These are phyloP conservation scores for Naja naja DNA, from an alignment of 2,113 vertebrate genomes.

Conservation along the genomic window DNA sequence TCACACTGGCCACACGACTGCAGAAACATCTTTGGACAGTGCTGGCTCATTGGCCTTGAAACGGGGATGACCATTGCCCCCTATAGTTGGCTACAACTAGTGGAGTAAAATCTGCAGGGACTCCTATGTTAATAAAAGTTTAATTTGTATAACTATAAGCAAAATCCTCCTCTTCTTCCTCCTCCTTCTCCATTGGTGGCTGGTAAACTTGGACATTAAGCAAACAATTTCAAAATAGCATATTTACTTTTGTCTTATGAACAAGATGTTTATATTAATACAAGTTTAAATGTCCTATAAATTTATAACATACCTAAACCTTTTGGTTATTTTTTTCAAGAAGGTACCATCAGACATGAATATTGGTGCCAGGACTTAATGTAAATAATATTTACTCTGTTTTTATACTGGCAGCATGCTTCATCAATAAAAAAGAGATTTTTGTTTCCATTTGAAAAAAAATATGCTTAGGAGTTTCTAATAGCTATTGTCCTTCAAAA, in stretches of 20 bases:
- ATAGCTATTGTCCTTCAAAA: background rate
- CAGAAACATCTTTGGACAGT: background rate
- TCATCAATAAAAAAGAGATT: background rate
- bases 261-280: background rate
- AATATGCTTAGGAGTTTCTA: background rate
- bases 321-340: conserved; percentile 15
- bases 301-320: conserved; percentile 10
- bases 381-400: background rate
- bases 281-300: rapidly evolving
- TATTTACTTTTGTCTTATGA: background rate
- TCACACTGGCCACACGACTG: background rate
- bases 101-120: background rate
- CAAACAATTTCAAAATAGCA: rapidly evolving
- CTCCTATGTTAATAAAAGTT: background rate
- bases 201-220: rapidly evolving
- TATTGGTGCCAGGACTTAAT: background rate
- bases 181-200: background rate
- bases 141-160: background rate
- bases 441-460: background rate
- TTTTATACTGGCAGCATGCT: background rate
- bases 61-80: background rate
- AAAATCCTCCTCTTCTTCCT: background rate
- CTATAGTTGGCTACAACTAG: background rate
- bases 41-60: background rate
- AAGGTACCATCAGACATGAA: background rate